Evolutionary conservation across 2,888 invertebrate genomes (phyloP).

Genomic region (Stegana nigrithorax): DNA sequence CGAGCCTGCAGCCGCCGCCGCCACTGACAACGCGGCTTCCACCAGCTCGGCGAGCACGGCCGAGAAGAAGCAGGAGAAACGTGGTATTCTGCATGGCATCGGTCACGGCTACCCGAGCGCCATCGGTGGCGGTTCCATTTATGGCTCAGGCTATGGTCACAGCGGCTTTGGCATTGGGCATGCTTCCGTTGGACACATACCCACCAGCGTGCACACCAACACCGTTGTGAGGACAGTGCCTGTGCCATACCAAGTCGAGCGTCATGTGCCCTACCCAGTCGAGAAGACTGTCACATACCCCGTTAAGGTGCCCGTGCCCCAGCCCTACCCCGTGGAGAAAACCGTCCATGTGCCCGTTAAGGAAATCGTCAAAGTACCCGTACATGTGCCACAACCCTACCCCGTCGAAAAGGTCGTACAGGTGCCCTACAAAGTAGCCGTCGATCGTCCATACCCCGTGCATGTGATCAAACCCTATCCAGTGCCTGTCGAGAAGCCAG

Average conservation of each 20-base stretch:
- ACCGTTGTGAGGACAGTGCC: slow-evolving; percentile 78
- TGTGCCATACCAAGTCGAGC: slow-evolving; percentile 77
- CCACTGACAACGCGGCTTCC: slow-evolving; percentile 67
- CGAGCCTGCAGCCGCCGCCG: slow-evolving; percentile 56
- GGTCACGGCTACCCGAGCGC: slow-evolving; percentile 71
- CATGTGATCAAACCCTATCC: slow-evolving; percentile 74
- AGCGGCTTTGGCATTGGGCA: slow-evolving; percentile 50
- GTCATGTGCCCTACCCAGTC: slow-evolving; percentile 81
- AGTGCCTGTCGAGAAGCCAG: slow-evolving; percentile 71
- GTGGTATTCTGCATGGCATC: slow-evolving; percentile 74
- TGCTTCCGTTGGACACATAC: slow-evolving; percentile 65
- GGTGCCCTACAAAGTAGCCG: slow-evolving; percentile 75
- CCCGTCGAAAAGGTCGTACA: slow-evolving; percentile 76
- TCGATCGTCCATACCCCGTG: slow-evolving; percentile 77
- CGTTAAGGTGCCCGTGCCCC: slow-evolving; percentile 82
- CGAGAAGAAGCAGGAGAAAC: slow-evolving; percentile 83
- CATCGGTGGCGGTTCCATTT: slow-evolving; percentile 42
- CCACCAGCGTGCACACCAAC: slow-evolving; percentile 74
- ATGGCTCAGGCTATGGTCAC: slow-evolving; percentile 40
- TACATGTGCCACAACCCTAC: slow-evolving; percentile 69
- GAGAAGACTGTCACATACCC: slow-evolving; percentile 83
- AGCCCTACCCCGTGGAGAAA: slow-evolving; percentile 85
- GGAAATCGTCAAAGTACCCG: slow-evolving; percentile 79
- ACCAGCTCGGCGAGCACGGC: slow-evolving; percentile 72
- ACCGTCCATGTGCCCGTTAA: slow-evolving; percentile 82